These are phyloP conservation scores for Drosophila paranaensis DNA, from an alignment of 2,888 invertebrate species.

Conservation along the genomic window DNA sequence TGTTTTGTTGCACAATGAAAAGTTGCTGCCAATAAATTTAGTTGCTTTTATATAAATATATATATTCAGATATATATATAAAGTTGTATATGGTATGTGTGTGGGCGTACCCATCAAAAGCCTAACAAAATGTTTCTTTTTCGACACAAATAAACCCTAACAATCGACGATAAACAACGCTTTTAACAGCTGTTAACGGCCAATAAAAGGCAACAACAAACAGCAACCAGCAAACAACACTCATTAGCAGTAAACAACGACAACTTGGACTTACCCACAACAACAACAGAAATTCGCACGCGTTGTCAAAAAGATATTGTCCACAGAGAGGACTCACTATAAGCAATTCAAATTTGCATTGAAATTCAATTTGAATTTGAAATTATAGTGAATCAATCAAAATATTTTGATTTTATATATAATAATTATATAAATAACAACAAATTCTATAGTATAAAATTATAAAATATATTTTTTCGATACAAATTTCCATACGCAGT, in stretches of 20 bases:
- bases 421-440: no score
- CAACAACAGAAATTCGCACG: conserved; percentile 22
- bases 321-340: conserved; percentile 1
- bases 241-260: conserved; percentile 47
- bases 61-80: background rate
- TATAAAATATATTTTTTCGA: no score
- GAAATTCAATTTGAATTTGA: background rate
- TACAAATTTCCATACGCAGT: no score
- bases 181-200: conserved; percentile 57
- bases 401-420: no score
- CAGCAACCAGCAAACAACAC: conserved; percentile 11
- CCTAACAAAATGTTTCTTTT: conserved; percentile 45
- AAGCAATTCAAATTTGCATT: no score
- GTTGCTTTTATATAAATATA: background rate
- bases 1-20: conserved; percentile 49
- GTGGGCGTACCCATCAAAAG: conserved; percentile 53
- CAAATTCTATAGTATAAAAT: no score
- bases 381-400: background rate
- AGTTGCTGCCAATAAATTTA: conserved; percentile 29
- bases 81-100: no score
- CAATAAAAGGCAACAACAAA: conserved; percentile 42
- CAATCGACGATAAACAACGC: conserved; percentile 46
- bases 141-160: conserved; percentile 41
- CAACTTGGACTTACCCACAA: conserved; percentile 32
- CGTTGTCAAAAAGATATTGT: conserved; percentile 27